Evolutionary conservation across 2,797 vertebrate genomes (phyloP).

Genomic region (Enteromius mattozi): DNA sequence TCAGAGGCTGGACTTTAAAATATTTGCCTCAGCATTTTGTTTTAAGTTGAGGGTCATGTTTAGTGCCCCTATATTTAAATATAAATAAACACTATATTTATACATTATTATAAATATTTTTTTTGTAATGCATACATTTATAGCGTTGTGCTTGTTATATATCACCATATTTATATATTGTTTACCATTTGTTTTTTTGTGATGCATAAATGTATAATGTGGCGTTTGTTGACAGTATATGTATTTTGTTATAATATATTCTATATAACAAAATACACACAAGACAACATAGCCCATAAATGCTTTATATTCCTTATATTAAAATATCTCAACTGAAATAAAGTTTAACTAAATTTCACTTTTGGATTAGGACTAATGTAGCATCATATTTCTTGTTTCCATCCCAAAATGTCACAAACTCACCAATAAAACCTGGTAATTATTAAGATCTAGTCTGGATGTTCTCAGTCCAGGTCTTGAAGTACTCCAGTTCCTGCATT

Average conservation of each 20-base stretch:
- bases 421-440: constrained; percentile 41
- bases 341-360: not conserved
- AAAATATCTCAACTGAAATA: not conserved
- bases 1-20: not conserved
- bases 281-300: too few relatives aligned
- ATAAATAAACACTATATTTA: not conserved
- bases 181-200: not conserved
- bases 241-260: not conserved
- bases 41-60: not conserved
- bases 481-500: constrained; percentile 1
- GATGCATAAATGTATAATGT: not conserved
- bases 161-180: not conserved
- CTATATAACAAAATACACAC: too few relatives aligned
- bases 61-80: not conserved
- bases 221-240: not conserved
- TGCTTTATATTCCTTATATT: not conserved
- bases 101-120: not conserved
- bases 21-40: not conserved
- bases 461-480: not conserved
- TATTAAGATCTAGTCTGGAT: not conserved
- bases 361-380: not conserved
- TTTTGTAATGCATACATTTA: not conserved
- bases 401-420: constrained; percentile 31
- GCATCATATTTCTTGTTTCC: constrained; percentile 16
- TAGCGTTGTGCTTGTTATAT: not conserved